Conservation (phyloP, 1,140 invertebrate genomes). For the Ridgeia piscesae region DNA sequence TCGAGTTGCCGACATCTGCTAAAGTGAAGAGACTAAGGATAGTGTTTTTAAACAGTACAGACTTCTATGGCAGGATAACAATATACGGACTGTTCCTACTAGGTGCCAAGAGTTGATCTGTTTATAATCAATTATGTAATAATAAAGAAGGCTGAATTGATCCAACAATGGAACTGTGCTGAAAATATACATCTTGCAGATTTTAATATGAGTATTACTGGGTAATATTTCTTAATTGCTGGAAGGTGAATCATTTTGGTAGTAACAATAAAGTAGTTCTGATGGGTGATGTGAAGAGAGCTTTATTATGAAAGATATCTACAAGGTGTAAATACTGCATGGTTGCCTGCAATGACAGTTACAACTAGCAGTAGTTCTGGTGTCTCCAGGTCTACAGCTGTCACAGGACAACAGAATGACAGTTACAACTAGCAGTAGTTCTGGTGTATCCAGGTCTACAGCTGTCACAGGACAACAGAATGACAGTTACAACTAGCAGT, state of each 20-base stretch:
- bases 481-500: too few species aligned
- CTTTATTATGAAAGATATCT: too few species aligned
- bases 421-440: too few species aligned
- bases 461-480: too few species aligned
- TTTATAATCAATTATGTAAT: background rate
- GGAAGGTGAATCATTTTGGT: background rate
- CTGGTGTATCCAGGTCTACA: too few species aligned
- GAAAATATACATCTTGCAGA: background rate
- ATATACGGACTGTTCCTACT: conserved; percentile 47
- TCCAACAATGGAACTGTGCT: background rate
- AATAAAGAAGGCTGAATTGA: background rate
- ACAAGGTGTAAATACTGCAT: too few species aligned
- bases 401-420: too few species aligned
- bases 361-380: too few species aligned
- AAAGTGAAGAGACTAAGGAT: conserved; percentile 34
- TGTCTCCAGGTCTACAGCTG: too few species aligned
- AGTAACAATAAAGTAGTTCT: background rate
- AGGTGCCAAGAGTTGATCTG: conserved; percentile 25
- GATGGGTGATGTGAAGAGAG: background rate
- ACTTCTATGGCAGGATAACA: conserved; percentile 51
- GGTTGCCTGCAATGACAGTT: too few species aligned
- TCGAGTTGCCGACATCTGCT: conserved; percentile 8
- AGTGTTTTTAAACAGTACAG: conserved; percentile 46
- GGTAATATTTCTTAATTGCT: background rate
- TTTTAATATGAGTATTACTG: background rate